Evolutionary conservation across 2,113 vertebrate species (phyloP), one percentile per base, ranked within the genome.

Genomic region (Rhinichthys klamathensis): DNA sequence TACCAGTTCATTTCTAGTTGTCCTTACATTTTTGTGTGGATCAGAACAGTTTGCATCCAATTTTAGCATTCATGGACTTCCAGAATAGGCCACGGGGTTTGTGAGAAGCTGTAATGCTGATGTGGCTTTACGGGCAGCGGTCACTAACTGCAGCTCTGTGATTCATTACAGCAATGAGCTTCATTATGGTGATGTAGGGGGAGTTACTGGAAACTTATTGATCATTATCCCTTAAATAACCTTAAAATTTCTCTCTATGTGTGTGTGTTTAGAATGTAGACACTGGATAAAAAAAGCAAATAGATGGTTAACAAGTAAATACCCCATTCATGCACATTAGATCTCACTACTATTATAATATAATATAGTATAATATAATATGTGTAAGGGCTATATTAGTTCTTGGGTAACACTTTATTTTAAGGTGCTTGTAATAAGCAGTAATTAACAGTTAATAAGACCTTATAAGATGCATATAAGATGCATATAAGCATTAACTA

Each of bases 171-270:
- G 91, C 90, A 93, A 94, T 93, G 92, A 94, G 92, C 93, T 93
- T 95, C 93, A 94, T 95, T 94, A 95, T 94, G 93, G 91, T 94
- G 94, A 95, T 95, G 93, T 94, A 94, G 93, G 88, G 91, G 92
- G 93, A 94, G 92, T 94, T 94, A 94, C 91, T 91, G 92, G 91
- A 93, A 91, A 91, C 86, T 92, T 94, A 95, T 95, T 94, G 94
- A 95, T 95, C 91, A 93, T 91, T 92, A 93, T 93, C 93, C 93
- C 93, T 93, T 95, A 92, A 94, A 94, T 93, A 95, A 94, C 94
- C 94, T 93, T 92, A 93, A 70, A 92, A 93, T 65, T 13, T 5
- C 21, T 30, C 30, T 30, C 25, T 60, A 23, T 60, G 9, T 60
- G 80, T 78, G 61, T 84, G 74, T 46, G 46, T 70, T 63, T 61